A percentile compares a stretch with the other conserved stretches of the same genome.
phyloP scores from a whole-genome alignment of 2,797 vertebrate species.

The Thunnus albacares region DNA sequence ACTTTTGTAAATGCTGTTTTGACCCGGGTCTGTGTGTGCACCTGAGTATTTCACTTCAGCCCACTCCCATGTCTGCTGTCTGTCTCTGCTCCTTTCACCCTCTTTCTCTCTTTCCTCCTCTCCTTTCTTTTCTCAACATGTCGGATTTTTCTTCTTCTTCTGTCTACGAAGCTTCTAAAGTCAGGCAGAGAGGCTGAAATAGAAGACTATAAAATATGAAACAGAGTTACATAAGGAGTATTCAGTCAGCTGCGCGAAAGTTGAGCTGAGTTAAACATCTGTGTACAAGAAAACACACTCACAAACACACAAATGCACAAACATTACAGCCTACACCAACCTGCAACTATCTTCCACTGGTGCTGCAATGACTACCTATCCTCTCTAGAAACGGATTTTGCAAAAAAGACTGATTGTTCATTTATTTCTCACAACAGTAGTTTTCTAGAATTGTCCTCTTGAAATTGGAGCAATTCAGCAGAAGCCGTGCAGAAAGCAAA shows the following conservation, averaged over 20 bases:
- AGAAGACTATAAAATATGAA: slow-evolving; percentile 74
- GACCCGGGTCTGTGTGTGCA: slow-evolving; percentile 42
- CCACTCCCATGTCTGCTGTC: slow-evolving; percentile 41
- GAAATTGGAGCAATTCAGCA: neutral
- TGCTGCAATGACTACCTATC: slow-evolving; percentile 8
- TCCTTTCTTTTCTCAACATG: slow-evolving; percentile 16
- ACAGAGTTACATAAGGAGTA: slow-evolving; percentile 60
- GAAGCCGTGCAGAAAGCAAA: neutral
- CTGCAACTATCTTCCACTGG: slow-evolving; percentile 14
- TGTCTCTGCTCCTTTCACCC: slow-evolving; percentile 33
- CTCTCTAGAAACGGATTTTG: slow-evolving; percentile 8
- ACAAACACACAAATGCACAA: slow-evolving; percentile 26
- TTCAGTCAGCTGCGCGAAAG: slow-evolving; percentile 50
- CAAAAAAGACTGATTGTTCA: slow-evolving; percentile 18
- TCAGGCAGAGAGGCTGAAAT: slow-evolving; percentile 55
- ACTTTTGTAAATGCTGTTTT: slow-evolving; percentile 57
- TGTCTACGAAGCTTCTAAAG: slow-evolving; percentile 44
- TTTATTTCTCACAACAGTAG: slow-evolving; percentile 9
- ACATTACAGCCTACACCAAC: slow-evolving; percentile 1
- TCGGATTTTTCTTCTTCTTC: slow-evolving; percentile 55
- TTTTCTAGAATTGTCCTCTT: slow-evolving; percentile 33
- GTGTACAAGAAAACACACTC: slow-evolving; percentile 50
- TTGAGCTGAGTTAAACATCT: slow-evolving; percentile 58
- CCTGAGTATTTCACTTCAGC: slow-evolving; percentile 49
- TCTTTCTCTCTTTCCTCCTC: slow-evolving; percentile 14